These are phyloP conservation scores for Asarcornis scutulata DNA, from an alignment of 2,113 vertebrate genomes.

Conservation along the genomic window DNA sequence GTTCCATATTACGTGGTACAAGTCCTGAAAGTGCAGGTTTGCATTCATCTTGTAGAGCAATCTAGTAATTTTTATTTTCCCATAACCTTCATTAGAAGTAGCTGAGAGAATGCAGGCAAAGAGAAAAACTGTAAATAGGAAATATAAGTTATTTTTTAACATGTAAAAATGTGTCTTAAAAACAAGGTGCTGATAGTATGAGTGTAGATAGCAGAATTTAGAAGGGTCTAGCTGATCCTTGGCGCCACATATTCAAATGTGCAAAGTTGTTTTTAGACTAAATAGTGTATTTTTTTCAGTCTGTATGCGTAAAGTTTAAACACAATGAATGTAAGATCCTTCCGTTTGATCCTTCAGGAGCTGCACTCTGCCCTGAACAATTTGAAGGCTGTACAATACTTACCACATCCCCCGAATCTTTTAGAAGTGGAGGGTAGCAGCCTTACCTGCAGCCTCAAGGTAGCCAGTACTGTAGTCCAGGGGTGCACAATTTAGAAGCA, in stretches of 20 bases:
- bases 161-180: background rate
- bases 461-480: background rate
- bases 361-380: background rate
- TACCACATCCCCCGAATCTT: rapidly evolving
- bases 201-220: background rate
- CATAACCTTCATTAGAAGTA: background rate
- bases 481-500: background rate
- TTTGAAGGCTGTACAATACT: background rate
- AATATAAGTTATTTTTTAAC: background rate
- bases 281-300: background rate
- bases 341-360: background rate
- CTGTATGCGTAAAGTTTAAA: background rate
- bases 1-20: background rate
- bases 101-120: background rate
- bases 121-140: background rate
- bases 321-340: background rate
- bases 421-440: rapidly evolving
- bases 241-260: background rate
- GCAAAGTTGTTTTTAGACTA: background rate
- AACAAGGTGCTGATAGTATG: background rate
- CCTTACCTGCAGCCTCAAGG: rapidly evolving
- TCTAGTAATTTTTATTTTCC: background rate
- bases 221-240: background rate
- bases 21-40: background rate
- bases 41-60: background rate